These are phyloP conservation scores for Acanthis flammea DNA, from an alignment of 2,797 vertebrate species.

Conservation along the genomic window DNA sequence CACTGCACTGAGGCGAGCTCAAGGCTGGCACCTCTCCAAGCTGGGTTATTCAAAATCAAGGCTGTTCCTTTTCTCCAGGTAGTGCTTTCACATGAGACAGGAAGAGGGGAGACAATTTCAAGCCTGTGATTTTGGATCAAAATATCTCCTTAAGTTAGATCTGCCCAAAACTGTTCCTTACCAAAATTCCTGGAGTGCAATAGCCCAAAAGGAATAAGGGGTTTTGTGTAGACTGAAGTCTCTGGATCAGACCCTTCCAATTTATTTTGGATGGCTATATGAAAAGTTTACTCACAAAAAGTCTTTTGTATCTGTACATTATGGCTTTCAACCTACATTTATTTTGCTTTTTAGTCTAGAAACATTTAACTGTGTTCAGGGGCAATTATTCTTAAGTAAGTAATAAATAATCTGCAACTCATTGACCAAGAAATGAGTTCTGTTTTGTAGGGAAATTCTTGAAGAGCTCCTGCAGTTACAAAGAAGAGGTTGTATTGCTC, in stretches of 20 bases:
- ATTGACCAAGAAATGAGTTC: constrained; percentile 20
- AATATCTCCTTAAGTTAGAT: constrained; percentile 8
- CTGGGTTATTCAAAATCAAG: constrained; percentile 44
- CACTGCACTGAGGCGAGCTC: background rate
- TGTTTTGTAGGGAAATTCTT: background rate
- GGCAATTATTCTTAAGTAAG: constrained; percentile 36
- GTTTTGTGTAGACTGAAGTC: constrained; percentile 4
- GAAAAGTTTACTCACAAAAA: constrained; percentile 21
- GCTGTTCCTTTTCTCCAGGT: constrained; percentile 43
- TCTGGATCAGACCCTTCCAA: background rate
- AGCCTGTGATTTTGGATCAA: constrained; percentile 14
- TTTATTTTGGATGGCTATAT: background rate
- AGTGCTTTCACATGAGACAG: background rate
- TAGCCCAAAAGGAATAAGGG: background rate
- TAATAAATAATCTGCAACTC: constrained; percentile 37
- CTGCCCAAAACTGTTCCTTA: background rate
- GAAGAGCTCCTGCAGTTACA: constrained; percentile 1
- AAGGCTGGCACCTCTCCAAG: constrained; percentile 51
- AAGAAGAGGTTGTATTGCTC: background rate
- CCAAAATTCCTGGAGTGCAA: background rate
- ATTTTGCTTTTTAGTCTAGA: background rate
- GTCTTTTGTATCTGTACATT: background rate
- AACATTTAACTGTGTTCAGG: background rate
- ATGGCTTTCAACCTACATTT: background rate
- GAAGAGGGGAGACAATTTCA: constrained; percentile 25